These are phyloP conservation scores for Sander lucioperca DNA, from an alignment of 2,113 vertebrate genomes.

Conservation along the genomic window DNA sequence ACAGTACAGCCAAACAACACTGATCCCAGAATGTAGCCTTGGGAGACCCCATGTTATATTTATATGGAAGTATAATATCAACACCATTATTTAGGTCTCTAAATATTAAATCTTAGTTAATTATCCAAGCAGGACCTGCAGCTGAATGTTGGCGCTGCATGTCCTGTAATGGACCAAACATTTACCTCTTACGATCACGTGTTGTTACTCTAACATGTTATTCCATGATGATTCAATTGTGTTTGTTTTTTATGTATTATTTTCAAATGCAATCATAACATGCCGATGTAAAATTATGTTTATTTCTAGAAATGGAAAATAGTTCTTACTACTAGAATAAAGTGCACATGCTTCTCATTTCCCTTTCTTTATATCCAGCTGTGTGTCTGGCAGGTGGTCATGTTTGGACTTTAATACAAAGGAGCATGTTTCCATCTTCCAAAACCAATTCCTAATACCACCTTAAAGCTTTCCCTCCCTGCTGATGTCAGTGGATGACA, in stretches of 20 bases:
- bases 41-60: neutral
- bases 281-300: too few species aligned
- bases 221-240: neutral
- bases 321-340: neutral
- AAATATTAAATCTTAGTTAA: neutral
- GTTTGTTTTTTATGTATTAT: neutral
- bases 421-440: conserved; percentile 39
- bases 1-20: neutral
- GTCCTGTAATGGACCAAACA: neutral
- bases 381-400: neutral
- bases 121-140: neutral
- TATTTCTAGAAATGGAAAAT: neutral
- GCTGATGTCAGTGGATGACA: conserved; percentile 49
- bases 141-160: neutral
- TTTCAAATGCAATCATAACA: too few species aligned
- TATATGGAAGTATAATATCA: neutral
- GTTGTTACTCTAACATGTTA: neutral
- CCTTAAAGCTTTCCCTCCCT: neutral
- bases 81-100: neutral
- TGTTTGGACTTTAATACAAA: conserved; percentile 22
- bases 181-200: neutral
- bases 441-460: conserved; percentile 34
- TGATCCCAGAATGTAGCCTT: neutral
- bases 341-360: neutral
- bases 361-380: neutral